phyloP scores from a whole-genome alignment of 35 echinoderm and acorn worm genomes.

The Eucidaris tribuloides region DNA sequence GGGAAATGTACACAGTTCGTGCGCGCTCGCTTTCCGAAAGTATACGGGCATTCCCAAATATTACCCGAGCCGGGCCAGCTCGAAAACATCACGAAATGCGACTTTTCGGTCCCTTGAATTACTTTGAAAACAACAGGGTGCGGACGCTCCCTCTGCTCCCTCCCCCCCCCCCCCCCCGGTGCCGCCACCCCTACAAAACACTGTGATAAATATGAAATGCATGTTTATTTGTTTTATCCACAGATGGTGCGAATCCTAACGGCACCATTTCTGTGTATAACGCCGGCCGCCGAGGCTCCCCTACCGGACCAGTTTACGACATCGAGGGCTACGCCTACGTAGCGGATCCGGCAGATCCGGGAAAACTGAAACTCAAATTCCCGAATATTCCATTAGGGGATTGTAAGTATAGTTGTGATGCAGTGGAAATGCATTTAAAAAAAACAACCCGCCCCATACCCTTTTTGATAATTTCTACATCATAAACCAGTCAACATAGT shows the following conservation, averaged over 20 bases:
- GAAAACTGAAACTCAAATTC: slow-evolving; percentile 59
- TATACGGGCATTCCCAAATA: too few relatives aligned
- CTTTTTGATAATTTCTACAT: too few relatives aligned
- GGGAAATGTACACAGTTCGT: too few relatives aligned
- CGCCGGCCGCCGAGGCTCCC: slow-evolving; percentile 15
- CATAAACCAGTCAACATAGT: too few relatives aligned
- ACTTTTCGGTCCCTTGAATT: neutral
- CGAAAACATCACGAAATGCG: neutral
- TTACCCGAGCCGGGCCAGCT: neutral
- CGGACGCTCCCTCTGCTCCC: neutral
- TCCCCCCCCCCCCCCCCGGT: neutral
- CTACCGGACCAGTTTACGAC: slow-evolving; percentile 9
- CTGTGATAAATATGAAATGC: neutral
- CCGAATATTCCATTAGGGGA: slow-evolving; percentile 45
- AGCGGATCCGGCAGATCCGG: slow-evolving; percentile 43
- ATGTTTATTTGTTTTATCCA: neutral
- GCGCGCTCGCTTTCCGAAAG: too few relatives aligned
- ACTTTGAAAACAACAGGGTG: neutral
- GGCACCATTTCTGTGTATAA: slow-evolving; percentile 55
- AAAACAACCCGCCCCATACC: too few relatives aligned
- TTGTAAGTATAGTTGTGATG: slow-evolving; percentile 47
- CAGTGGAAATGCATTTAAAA: neutral
- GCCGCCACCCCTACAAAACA: neutral
- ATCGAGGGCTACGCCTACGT: slow-evolving; percentile 60
- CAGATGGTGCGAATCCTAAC: slow-evolving; percentile 48